phyloP scores from a whole-genome alignment of 2,113 vertebrate genomes.

The Callipepla californica region DNA sequence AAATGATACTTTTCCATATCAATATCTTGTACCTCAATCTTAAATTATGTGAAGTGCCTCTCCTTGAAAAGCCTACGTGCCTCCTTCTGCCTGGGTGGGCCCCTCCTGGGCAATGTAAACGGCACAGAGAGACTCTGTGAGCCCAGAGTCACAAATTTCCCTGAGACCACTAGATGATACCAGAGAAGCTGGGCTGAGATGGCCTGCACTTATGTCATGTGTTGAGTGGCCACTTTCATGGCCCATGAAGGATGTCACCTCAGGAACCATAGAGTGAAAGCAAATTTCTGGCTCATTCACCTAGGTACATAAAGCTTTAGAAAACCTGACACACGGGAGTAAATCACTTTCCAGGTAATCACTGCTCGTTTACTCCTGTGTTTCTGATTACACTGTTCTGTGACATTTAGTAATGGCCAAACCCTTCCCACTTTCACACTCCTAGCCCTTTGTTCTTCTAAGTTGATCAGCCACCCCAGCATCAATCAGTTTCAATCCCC shows the following conservation, averaged over 20 bases:
- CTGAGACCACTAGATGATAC: neutral
- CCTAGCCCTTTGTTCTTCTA: neutral
- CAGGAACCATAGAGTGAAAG: neutral
- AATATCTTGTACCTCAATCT: neutral
- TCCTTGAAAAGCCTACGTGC: neutral
- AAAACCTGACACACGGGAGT: slow-evolving; percentile 42
- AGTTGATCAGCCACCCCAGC: neutral
- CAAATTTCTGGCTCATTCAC: slow-evolving; percentile 40
- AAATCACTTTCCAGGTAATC: slow-evolving; percentile 35
- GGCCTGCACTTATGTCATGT: fast-evolving
- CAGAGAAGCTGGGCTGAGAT: neutral
- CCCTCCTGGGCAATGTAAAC: neutral
- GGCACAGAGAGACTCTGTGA: neutral
- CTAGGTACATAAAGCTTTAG: slow-evolving; percentile 30
- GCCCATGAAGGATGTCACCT: neutral
- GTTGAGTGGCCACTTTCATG: fast-evolving
- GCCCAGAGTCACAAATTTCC: neutral
- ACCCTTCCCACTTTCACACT: neutral
- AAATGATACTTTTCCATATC: fast-evolving
- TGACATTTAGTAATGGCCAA: neutral
- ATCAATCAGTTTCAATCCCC: neutral
- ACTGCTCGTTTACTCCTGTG: slow-evolving; percentile 33
- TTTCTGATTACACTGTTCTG: slow-evolving; percentile 18
- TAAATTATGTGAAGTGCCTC: neutral
- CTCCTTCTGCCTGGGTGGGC: neutral